phyloP scores from a whole-genome alignment of 2,888 invertebrate genomes.

The Sinhomidia bicolor region DNA sequence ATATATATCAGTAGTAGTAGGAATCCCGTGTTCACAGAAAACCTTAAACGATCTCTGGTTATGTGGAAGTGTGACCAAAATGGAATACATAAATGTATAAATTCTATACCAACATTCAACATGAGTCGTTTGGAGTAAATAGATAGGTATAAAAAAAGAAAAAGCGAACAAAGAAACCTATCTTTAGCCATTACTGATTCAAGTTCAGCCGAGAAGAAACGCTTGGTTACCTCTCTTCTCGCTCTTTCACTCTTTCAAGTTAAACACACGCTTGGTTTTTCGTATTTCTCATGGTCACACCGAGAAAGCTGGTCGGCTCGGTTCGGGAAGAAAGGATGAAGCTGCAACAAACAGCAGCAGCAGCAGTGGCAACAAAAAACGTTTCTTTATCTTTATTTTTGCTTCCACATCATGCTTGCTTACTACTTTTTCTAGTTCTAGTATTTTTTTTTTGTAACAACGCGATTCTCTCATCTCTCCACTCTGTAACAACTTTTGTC shows the following conservation, averaged over 20 bases:
- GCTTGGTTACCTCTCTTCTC: background rate
- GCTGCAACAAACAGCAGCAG: constrained; percentile 11
- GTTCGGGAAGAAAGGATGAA: constrained; percentile 26
- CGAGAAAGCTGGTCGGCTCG: constrained; percentile 14
- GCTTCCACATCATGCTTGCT: background rate
- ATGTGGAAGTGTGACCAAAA: background rate
- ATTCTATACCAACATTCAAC: no score
- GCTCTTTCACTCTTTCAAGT: background rate
- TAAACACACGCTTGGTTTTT: background rate
- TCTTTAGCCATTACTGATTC: background rate
- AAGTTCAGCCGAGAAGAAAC: background rate
- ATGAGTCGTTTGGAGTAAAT: no score
- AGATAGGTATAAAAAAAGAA: background rate
- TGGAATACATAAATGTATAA: no score
- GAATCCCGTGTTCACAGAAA: background rate
- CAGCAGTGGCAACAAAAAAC: background rate
- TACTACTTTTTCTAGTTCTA: background rate
- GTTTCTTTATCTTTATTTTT: background rate
- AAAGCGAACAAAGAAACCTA: background rate
- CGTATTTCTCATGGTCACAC: constrained; percentile 41
- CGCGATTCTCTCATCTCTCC: background rate
- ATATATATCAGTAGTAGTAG: background rate
- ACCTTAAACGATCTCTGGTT: background rate
- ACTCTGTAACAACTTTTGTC: background rate
- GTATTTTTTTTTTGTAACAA: background rate